These are phyloP conservation scores for Darwinula stevensoni DNA, from an alignment of 2,888 invertebrate species.

Conservation along the genomic window DNA sequence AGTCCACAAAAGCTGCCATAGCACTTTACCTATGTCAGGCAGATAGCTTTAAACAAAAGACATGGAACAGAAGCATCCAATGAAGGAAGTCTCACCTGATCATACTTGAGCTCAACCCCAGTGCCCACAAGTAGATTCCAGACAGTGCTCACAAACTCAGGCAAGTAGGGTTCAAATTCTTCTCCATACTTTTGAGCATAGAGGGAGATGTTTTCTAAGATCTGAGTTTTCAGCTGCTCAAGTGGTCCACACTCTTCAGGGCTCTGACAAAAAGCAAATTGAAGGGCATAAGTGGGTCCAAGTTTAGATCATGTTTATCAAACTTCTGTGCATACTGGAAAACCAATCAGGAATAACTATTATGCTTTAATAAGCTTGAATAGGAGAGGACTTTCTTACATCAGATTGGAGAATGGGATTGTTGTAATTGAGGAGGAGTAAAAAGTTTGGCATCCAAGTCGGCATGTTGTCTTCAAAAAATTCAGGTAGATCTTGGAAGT, in stretches of 20 bases:
- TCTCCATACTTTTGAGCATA: slow-evolving; percentile 96
- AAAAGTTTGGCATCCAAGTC: slow-evolving; percentile 76
- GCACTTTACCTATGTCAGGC: not conserved
- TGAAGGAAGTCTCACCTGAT: slow-evolving; percentile 57
- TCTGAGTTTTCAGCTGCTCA: slow-evolving; percentile 72
- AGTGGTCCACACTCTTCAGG: slow-evolving; percentile 61
- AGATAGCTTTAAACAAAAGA: no score
- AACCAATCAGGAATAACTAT: no score
- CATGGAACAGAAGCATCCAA: no score
- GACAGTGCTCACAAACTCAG: slow-evolving; percentile 70
- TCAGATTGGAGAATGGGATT: slow-evolving; percentile 39
- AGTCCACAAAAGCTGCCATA: not conserved
- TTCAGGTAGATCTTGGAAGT: slow-evolving; percentile 91
- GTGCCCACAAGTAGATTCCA: slow-evolving; percentile 70
- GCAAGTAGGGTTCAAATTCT: slow-evolving; percentile 68
- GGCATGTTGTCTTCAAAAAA: slow-evolving; percentile 96
- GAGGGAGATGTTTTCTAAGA: slow-evolving; percentile 52
- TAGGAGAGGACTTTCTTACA: slow-evolving; percentile 21
- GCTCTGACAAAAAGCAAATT: slow-evolving; percentile 21
- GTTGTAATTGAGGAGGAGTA: slow-evolving; percentile 43
- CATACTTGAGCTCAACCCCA: slow-evolving; percentile 58
- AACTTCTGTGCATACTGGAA: no score
- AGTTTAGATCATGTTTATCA: no score
- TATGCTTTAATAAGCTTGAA: no score
- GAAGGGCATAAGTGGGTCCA: not conserved